Percentiles rank a stretch among this genome's conserved stretches.
Conservation (phyloP, 2,797 vertebrate species). For the Pelodytes ibericus region DNA sequence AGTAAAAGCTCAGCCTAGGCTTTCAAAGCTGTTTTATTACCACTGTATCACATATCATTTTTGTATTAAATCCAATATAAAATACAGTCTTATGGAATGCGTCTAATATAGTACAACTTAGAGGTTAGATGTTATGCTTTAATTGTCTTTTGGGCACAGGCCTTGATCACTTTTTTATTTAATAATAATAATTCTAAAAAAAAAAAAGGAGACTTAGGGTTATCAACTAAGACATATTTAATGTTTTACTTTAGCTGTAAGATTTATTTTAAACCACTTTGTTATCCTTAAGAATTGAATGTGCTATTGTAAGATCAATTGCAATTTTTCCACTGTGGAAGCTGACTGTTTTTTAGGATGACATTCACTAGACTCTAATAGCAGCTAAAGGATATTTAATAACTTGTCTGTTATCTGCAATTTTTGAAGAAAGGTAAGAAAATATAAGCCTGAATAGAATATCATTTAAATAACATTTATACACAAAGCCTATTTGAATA, state of each 20-base stretch:
- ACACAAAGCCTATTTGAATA: slow-evolving; percentile 14
- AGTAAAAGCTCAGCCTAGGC: neutral
- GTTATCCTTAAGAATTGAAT: slow-evolving; percentile 14
- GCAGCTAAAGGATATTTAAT: slow-evolving; percentile 6
- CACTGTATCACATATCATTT: too few species aligned
- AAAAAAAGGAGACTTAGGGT: neutral
- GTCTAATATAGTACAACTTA: slow-evolving; percentile 13
- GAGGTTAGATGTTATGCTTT: neutral
- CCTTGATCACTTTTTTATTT: slow-evolving; percentile 13
- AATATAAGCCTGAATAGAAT: neutral
- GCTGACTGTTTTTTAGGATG: slow-evolving; percentile 15
- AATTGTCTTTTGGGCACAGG: slow-evolving; percentile 7
- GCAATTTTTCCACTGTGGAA: slow-evolving; percentile 4
- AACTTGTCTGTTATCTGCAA: slow-evolving; percentile 8
- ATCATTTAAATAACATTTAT: slow-evolving; percentile 4
- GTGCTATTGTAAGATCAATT: slow-evolving; percentile 30
- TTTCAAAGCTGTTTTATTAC: too few species aligned
- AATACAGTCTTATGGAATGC: neutral
- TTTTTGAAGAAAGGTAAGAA: slow-evolving; percentile 12
- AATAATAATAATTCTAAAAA: too few species aligned
- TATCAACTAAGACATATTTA: slow-evolving; percentile 1
- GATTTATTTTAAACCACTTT: slow-evolving; percentile 36
- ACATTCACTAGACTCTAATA: slow-evolving; percentile 7
- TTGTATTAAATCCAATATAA: slow-evolving; percentile 15
- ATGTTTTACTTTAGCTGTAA: slow-evolving; percentile 17